Evolutionary conservation across 92 coral and sea anemone species (phyloP).

Genomic region (Anthopleura xanthogrammica): DNA sequence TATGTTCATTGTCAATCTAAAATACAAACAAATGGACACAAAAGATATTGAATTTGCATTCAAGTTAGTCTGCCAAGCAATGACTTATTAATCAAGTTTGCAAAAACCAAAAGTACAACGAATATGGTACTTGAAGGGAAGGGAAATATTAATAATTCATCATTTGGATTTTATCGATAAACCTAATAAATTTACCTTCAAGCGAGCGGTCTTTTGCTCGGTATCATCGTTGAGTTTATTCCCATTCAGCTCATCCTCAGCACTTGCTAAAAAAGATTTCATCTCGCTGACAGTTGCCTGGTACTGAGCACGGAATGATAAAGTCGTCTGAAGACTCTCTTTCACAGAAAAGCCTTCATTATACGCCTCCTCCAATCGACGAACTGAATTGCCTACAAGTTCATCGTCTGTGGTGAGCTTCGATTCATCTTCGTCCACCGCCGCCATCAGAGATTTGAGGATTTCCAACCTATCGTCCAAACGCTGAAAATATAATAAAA

Average conservation of each 20-base stretch:
- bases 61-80: not conserved
- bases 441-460: slow-evolving; percentile 61
- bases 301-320: slow-evolving; percentile 67
- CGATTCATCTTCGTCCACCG: slow-evolving; percentile 48
- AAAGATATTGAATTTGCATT: not conserved
- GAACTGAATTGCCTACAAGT: slow-evolving; percentile 16
- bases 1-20: too few relatives aligned
- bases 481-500: slow-evolving; percentile 49
- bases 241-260: slow-evolving; percentile 37
- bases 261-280: slow-evolving; percentile 22
- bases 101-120: not conserved
- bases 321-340: slow-evolving; percentile 49
- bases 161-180: not conserved
- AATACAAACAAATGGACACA: not conserved
- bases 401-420: slow-evolving; percentile 32
- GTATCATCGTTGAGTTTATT: slow-evolving; percentile 2
- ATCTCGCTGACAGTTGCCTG: slow-evolving; percentile 47
- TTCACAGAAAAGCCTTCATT: slow-evolving; percentile 44
- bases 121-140: not conserved
- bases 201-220: slow-evolving; percentile 12
- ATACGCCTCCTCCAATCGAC: slow-evolving; percentile 33
- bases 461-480: slow-evolving; percentile 56
- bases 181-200: slow-evolving; percentile 21
- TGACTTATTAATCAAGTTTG: not conserved
- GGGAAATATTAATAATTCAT: not conserved